phyloP scores from a whole-genome alignment of 2,888 invertebrate species.

The Metellina segmentata region DNA sequence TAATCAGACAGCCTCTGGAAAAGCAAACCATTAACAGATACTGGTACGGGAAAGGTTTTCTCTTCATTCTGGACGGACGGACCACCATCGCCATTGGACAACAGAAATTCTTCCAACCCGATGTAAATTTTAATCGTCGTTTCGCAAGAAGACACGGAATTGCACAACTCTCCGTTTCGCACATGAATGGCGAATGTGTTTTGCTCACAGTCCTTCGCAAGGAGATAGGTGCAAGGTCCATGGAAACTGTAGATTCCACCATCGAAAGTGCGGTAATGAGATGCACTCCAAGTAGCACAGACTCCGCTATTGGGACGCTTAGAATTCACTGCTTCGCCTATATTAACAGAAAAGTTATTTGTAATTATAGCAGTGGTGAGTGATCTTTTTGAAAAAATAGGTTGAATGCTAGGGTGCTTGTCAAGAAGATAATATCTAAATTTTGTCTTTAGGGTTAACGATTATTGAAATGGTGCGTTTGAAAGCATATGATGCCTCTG shows the following conservation, averaged over 20 bases:
- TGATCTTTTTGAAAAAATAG: neutral
- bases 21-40: constrained; percentile 87
- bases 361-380: neutral
- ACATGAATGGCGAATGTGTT: constrained; percentile 87
- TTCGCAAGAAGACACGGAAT: constrained; percentile 82
- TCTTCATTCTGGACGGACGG: constrained; percentile 84
- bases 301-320: constrained; percentile 82
- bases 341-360: neutral
- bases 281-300: constrained; percentile 90
- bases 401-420: no score
- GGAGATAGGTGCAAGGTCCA: constrained; percentile 86
- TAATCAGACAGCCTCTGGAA: constrained; percentile 88
- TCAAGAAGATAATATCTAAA: no score
- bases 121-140: constrained; percentile 85
- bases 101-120: constrained; percentile 86
- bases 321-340: constrained; percentile 13
- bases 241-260: constrained; percentile 88
- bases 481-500: no score
- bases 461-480: no score
- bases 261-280: constrained; percentile 92
- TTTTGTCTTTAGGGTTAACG: no score
- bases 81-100: constrained; percentile 81
- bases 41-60: constrained; percentile 86
- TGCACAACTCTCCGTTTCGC: constrained; percentile 83
- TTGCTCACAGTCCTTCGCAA: constrained; percentile 87